Percentiles rank a stretch among this genome's conserved stretches.
phyloP scores from a whole-genome alignment of 2,113 vertebrate species.

The Actinemys pallida region DNA sequence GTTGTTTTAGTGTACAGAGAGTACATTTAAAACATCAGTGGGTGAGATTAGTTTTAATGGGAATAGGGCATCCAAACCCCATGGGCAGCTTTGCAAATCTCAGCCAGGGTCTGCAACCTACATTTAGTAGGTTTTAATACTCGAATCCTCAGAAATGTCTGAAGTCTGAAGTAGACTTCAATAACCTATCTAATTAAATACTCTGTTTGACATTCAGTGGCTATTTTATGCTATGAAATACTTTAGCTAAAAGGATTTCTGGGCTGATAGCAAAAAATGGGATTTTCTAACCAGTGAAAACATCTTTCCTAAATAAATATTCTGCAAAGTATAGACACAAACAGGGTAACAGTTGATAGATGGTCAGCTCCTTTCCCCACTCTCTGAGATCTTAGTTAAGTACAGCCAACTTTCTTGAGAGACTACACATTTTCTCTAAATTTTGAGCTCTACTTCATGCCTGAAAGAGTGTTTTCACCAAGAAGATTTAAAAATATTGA shows the following conservation, averaged over 20 bases:
- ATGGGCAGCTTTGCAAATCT: background rate
- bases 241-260: background rate
- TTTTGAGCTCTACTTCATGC: background rate
- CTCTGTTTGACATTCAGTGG: background rate
- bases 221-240: background rate
- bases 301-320: background rate
- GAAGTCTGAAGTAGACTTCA: background rate
- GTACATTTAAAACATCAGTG: background rate
- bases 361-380: accelerated
- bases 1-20: background rate
- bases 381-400: background rate
- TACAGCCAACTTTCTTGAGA: background rate
- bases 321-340: background rate
- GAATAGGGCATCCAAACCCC: background rate
- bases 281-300: background rate
- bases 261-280: background rate
- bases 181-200: background rate
- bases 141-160: background rate
- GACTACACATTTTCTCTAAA: background rate
- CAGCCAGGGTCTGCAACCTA: background rate
- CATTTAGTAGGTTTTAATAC: background rate
- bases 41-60: background rate
- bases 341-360: background rate
- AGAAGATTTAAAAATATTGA: background rate
- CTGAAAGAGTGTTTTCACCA: background rate